Percentiles rank a stretch among this genome's conserved stretches.
Conservation (phyloP, 2,113 vertebrate genomes). For the Varanus salvator region DNA sequence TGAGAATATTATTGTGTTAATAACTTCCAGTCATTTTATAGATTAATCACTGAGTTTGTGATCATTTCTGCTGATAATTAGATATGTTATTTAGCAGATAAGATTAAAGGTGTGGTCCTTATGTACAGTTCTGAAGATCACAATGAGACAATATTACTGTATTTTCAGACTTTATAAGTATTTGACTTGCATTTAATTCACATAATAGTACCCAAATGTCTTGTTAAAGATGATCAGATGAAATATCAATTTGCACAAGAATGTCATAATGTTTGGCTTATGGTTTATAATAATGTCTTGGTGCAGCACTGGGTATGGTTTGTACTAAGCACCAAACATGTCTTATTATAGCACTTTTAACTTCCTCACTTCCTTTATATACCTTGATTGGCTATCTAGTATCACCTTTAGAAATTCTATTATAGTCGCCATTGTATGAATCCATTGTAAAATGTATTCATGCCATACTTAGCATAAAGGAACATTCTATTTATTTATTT, state of each 20-base stretch:
- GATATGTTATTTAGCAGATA: not conserved
- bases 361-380: not conserved
- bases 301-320: not conserved
- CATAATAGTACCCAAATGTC: not conserved
- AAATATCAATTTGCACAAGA: not conserved
- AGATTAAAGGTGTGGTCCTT: not conserved
- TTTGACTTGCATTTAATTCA: not conserved
- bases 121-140: not conserved
- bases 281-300: not conserved
- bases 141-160: not conserved
- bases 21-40: not conserved
- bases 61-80: not conserved
- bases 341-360: not conserved
- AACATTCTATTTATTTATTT: too few relatives aligned
- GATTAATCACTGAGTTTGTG: not conserved
- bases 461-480: not conserved
- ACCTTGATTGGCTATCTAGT: not conserved
- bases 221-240: not conserved
- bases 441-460: not conserved
- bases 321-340: not conserved
- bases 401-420: not conserved
- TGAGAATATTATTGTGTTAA: not conserved
- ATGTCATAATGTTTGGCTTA: not conserved
- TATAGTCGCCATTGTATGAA: not conserved
- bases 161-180: not conserved